Percentiles rank a stretch among this genome's conserved stretches.
Conservation (phyloP, 2,113 vertebrate species). For the Limnothrissa miodon region DNA sequence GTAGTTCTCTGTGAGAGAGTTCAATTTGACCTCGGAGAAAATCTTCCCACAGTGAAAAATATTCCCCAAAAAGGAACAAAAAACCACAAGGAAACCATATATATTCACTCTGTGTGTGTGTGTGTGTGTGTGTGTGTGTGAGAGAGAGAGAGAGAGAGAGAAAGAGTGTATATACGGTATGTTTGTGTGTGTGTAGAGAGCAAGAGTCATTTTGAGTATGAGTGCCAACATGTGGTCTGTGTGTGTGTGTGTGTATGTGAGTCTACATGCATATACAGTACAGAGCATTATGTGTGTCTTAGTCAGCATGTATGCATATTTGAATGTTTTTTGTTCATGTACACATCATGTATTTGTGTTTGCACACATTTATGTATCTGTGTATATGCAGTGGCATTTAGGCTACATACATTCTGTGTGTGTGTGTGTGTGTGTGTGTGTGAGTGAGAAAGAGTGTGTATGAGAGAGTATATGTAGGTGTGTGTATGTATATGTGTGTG, state of each 20-base stretch:
- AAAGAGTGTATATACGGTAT: neutral
- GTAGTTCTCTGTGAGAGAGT: neutral
- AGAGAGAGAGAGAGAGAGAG: too few species aligned
- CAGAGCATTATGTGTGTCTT: neutral
- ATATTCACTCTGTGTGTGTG: neutral
- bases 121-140: slow-evolving; percentile 12
- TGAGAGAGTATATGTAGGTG: neutral
- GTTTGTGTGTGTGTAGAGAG: neutral
- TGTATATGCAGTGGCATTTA: too few species aligned
- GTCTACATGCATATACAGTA: neutral
- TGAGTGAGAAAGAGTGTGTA: neutral
- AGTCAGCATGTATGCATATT: neutral
- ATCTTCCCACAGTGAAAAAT: neutral
- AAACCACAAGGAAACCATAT: slow-evolving; percentile 15
- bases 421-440: neutral
- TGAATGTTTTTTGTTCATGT: neutral
- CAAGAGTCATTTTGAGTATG: neutral
- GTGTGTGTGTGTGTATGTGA: neutral
- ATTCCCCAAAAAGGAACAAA: slow-evolving; percentile 8
- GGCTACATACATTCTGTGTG: neutral
- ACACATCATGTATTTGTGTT: too few species aligned
- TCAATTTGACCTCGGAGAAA: neutral
- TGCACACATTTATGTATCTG: too few species aligned
- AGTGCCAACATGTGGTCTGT: neutral
- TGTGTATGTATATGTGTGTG: slow-evolving; percentile 21